phyloP scores from a whole-genome alignment of 1,140 invertebrate genomes.

The Plodia interpunctella region DNA sequence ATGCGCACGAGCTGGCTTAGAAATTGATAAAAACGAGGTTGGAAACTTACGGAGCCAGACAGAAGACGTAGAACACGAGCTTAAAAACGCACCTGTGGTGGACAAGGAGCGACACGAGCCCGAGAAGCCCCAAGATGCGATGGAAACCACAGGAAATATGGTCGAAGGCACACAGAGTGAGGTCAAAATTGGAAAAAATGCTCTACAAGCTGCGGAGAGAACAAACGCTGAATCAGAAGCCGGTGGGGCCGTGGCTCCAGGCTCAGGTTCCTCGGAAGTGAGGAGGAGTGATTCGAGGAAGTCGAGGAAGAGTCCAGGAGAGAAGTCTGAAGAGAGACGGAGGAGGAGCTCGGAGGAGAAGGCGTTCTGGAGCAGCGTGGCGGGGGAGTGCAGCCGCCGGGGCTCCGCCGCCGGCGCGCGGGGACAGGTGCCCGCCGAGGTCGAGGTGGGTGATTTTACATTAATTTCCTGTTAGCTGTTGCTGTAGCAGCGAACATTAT shows the following conservation, averaged over 20 bases:
- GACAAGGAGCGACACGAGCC: too few relatives aligned
- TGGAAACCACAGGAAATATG: too few relatives aligned
- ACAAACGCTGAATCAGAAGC: not conserved
- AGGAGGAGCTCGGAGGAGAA: not conserved
- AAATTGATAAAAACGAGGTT: too few relatives aligned
- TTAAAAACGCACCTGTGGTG: too few relatives aligned
- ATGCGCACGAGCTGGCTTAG: too few relatives aligned
- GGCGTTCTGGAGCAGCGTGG: not conserved
- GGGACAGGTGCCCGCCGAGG: constrained; percentile 30
- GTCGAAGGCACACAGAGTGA: too few relatives aligned
- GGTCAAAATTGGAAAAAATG: not conserved
- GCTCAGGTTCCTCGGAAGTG: not conserved
- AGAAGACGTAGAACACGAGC: too few relatives aligned
- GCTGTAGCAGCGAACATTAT: too few relatives aligned
- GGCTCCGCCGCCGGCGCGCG: not conserved
- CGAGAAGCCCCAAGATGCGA: too few relatives aligned
- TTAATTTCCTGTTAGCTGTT: not conserved
- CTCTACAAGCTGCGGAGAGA: too few relatives aligned
- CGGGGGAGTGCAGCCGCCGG: not conserved
- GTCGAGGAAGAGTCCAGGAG: not conserved
- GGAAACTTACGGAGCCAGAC: too few relatives aligned
- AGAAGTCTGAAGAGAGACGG: not conserved
- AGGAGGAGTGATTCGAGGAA: not conserved
- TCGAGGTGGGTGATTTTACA: constrained; percentile 14
- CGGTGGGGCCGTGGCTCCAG: not conserved